A percentile compares a stretch with the other conserved stretches of the same genome.
These are phyloP conservation scores for Lissocephala sabroskyi DNA, from an alignment of 2,888 invertebrate species.

Conservation along the genomic window DNA sequence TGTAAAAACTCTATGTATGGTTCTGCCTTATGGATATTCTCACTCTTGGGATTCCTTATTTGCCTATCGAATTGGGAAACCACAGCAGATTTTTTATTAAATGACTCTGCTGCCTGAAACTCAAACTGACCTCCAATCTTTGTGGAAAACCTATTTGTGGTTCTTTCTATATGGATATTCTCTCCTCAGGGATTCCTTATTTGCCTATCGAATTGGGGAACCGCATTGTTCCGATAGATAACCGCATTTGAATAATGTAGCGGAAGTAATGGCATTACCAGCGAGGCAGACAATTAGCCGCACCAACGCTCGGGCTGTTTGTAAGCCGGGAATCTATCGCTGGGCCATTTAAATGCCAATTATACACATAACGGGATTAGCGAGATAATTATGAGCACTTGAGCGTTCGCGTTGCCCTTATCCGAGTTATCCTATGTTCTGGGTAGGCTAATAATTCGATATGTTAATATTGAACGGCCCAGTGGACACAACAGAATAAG, in stretches of 20 bases:
- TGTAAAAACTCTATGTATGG: too few species aligned
- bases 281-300: slow-evolving; percentile 55
- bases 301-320: slow-evolving; percentile 36
- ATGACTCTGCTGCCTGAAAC: too few species aligned
- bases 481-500: slow-evolving; percentile 30
- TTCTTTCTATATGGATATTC: too few species aligned
- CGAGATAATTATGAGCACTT: slow-evolving; percentile 58
- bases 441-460: slow-evolving; percentile 65
- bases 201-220: too few species aligned
- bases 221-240: slow-evolving; percentile 6
- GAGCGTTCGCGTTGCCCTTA: slow-evolving; percentile 32
- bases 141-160: too few species aligned
- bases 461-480: slow-evolving; percentile 57
- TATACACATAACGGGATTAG: slow-evolving; percentile 59
- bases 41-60: too few species aligned
- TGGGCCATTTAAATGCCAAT: slow-evolving; percentile 54
- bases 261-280: slow-evolving; percentile 59
- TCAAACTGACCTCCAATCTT: too few species aligned
- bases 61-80: too few species aligned
- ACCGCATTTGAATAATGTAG: slow-evolving; percentile 46
- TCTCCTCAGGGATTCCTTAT: too few species aligned
- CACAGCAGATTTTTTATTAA: too few species aligned
- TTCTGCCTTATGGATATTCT: too few species aligned
- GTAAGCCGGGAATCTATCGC: slow-evolving; percentile 27
- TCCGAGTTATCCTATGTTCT: slow-evolving; percentile 67